phyloP scores from a whole-genome alignment of 1,140 invertebrate species.

The Trypoxylus dichotomus region DNA sequence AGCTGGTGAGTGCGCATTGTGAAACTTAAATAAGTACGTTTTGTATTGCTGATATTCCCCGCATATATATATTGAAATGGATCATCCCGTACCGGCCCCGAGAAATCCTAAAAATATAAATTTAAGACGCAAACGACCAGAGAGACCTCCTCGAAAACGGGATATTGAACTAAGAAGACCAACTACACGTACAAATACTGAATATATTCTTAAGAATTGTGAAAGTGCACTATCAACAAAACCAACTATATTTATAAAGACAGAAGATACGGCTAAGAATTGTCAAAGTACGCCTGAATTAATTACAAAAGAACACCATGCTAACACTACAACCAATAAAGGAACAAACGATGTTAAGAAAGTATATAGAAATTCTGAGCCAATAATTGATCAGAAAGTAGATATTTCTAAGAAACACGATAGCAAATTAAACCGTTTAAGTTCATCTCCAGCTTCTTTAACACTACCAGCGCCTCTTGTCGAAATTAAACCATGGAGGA shows the following conservation, averaged over 20 bases:
- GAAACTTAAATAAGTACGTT: too few species aligned
- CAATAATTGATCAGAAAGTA: background rate
- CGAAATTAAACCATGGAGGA: background rate
- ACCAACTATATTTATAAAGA: too few species aligned
- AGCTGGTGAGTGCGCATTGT: background rate
- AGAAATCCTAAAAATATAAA: conserved; percentile 1
- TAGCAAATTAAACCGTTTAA: background rate
- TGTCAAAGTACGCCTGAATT: background rate
- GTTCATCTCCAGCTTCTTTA: background rate
- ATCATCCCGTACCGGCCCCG: background rate
- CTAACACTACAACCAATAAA: background rate
- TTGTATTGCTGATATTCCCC: background rate
- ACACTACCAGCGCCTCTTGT: background rate
- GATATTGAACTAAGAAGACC: background rate
- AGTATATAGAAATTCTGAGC: background rate
- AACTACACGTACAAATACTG: background rate
- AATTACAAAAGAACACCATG: background rate
- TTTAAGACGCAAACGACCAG: background rate
- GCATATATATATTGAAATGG: background rate
- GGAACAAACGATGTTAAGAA: background rate
- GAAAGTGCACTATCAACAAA: too few species aligned
- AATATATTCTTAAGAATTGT: background rate
- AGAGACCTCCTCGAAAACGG: background rate
- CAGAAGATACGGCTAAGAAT: too few species aligned
- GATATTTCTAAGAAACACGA: background rate